phyloP scores from a whole-genome alignment of 2,797 vertebrate species.

The Enteromius treurensis region DNA sequence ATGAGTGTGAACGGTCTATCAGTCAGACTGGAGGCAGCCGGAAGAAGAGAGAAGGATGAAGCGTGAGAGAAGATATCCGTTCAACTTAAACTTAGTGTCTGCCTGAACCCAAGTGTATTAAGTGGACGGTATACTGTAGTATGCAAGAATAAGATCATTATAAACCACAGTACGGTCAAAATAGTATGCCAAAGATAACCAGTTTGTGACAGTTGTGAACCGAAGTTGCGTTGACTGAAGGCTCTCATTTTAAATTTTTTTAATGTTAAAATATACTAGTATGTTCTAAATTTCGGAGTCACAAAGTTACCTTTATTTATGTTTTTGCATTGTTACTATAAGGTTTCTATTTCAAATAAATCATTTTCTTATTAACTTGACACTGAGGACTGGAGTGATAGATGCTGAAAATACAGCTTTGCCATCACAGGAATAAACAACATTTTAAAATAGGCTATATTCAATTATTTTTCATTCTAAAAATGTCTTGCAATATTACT shows the following conservation, averaged over 20 bases:
- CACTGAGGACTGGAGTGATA: not conserved
- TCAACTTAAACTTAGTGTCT: conserved; percentile 1
- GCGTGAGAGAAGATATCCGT: conserved; percentile 10
- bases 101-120: not conserved
- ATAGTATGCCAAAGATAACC: not conserved
- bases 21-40: conserved; percentile 28
- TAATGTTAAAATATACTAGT: not conserved
- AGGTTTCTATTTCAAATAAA: not conserved
- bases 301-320: too few relatives aligned
- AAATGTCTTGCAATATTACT: not conserved
- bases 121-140: not conserved
- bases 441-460: not conserved
- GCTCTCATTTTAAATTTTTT: not conserved
- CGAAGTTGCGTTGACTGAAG: not conserved
- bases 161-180: not conserved
- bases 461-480: not conserved
- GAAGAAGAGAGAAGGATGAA: conserved; percentile 2
- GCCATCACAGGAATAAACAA: not conserved
- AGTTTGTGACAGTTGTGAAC: not conserved
- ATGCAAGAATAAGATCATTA: not conserved
- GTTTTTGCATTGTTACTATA: not conserved
- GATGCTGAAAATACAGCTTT: not conserved
- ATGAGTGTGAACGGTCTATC: conserved; percentile 41
- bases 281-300: not conserved
- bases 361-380: not conserved